These are phyloP conservation scores for Isichthys henryi DNA, from an alignment of 2,113 vertebrate species.

Conservation along the genomic window DNA sequence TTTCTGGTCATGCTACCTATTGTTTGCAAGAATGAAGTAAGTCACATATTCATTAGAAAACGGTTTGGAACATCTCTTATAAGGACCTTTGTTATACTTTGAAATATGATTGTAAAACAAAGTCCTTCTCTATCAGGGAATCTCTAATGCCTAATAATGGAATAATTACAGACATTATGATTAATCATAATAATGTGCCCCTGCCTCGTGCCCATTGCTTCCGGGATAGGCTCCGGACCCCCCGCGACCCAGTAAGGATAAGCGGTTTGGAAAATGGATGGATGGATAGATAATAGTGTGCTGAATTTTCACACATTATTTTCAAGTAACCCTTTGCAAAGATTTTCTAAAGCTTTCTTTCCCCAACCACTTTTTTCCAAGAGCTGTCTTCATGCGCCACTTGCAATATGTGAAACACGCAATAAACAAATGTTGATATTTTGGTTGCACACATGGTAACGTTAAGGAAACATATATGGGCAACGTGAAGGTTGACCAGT, in stretches of 20 bases:
- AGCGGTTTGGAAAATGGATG: too few relatives aligned
- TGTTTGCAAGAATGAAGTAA: neutral
- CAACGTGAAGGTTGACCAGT: neutral
- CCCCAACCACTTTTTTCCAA: neutral
- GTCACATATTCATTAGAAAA: neutral
- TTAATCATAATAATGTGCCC: neutral
- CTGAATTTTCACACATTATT: neutral
- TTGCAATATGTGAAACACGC: neutral
- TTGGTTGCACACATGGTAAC: neutral
- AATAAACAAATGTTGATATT: neutral
- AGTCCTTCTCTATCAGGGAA: neutral
- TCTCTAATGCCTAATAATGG: neutral
- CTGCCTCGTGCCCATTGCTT: too few relatives aligned
- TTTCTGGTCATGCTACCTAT: neutral
- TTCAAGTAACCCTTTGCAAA: neutral
- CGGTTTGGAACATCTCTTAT: neutral
- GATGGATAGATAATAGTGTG: too few relatives aligned
- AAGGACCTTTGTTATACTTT: neutral
- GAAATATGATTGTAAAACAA: neutral
- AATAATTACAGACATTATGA: neutral
- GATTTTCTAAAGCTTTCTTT: neutral
- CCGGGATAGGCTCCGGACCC: too few relatives aligned
- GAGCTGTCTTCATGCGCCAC: neutral
- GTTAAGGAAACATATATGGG: neutral
- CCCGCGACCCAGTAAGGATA: too few relatives aligned